Evolutionary conservation across 1,140 invertebrate genomes (phyloP).

Genomic region (Caenorhabditis inopinata): DNA sequence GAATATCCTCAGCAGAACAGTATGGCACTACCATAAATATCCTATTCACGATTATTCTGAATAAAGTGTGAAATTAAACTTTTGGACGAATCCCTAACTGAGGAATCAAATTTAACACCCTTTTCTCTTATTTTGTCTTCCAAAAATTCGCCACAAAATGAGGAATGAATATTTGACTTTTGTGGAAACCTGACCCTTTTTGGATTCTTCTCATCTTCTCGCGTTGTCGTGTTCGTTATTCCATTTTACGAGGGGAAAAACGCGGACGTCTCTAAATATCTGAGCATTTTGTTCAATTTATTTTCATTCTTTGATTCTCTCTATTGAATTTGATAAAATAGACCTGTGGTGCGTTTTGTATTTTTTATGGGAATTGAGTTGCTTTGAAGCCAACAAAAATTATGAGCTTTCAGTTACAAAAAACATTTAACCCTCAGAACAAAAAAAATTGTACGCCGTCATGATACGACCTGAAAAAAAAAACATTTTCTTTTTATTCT

Average conservation of each 20-base stretch:
- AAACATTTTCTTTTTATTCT: no score
- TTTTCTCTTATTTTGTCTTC: not conserved
- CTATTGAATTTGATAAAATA: no score
- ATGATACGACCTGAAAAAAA: no score
- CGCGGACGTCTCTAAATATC: not conserved
- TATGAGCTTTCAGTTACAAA: no score
- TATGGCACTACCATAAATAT: not conserved
- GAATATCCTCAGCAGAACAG: no score
- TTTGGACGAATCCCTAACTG: not conserved
- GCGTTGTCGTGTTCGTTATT: not conserved
- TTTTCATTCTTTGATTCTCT: no score
- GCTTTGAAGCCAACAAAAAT: no score
- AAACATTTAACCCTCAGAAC: no score
- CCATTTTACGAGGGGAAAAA: not conserved
- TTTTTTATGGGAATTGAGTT: no score
- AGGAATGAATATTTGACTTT: conserved; percentile 31
- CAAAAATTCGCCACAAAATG: not conserved
- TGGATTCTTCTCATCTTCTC: conserved; percentile 14
- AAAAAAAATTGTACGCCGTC: no score
- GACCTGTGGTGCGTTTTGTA: no score
- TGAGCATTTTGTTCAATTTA: not conserved
- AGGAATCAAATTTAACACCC: conserved; percentile 25
- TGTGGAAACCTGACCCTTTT: not conserved
- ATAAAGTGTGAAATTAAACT: conserved; percentile 14
- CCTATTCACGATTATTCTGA: not conserved